These are phyloP conservation scores for Scomber japonicus DNA, from an alignment of 2,113 vertebrate species.

Conservation along the genomic window DNA sequence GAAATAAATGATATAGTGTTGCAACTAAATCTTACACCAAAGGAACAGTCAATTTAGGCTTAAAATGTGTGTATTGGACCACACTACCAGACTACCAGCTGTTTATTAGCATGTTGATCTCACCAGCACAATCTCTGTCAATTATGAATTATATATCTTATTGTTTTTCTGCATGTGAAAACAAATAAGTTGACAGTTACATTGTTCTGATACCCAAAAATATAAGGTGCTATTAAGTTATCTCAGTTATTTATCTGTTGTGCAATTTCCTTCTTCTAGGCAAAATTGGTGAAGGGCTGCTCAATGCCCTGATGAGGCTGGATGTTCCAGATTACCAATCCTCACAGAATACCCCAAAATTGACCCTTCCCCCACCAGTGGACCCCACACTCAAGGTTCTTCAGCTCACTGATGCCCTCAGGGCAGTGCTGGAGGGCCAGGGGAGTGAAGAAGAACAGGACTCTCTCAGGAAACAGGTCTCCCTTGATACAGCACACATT, in stretches of 20 bases:
- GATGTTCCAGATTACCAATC: conserved; percentile 78
- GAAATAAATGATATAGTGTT: no score
- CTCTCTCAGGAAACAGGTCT: conserved; percentile 85
- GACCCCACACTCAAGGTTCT: conserved; percentile 82
- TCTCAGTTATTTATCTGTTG: background rate
- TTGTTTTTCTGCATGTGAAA: no score
- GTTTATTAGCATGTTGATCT: no score
- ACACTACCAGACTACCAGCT: no score
- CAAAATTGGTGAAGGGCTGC: conserved; percentile 81
- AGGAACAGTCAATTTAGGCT: no score
- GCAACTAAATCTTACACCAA: no score
- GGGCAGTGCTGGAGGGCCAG: conserved; percentile 86
- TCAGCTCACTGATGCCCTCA: conserved; percentile 90
- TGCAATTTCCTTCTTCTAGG: conserved; percentile 72
- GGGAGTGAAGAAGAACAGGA: conserved; percentile 83
- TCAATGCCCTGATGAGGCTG: conserved; percentile 78
- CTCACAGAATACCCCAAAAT: conserved; percentile 33
- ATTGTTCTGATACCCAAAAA: background rate
- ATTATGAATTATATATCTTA: no score
- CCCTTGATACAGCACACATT: conserved; percentile 82
- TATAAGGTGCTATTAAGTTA: background rate
- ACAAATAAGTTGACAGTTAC: no score
- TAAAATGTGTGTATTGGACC: no score
- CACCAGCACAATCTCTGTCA: no score
- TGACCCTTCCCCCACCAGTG: conserved; percentile 17